Conservation (phyloP, 2,113 vertebrate species). For the Bolborhynchus lineola region DNA sequence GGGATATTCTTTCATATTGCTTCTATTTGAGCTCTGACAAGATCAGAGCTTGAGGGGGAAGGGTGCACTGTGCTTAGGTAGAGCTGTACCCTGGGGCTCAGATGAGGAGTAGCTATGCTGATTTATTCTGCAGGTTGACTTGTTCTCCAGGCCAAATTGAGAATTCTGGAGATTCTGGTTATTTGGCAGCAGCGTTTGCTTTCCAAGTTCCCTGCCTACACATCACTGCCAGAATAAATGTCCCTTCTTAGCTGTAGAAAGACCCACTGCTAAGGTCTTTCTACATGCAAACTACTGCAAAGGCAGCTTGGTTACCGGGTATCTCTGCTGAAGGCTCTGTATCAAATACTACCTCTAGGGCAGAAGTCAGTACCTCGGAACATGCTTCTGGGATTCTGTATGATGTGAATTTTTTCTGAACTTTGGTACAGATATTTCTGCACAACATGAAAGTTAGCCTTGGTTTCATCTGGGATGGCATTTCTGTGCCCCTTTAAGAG, state of each 20-base stretch:
- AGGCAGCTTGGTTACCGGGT: neutral
- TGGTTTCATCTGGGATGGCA: neutral
- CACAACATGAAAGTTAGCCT: neutral
- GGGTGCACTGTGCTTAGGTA: neutral
- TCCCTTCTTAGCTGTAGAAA: neutral
- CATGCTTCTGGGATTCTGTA: neutral
- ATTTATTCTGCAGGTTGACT: conserved; percentile 19
- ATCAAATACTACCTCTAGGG: neutral
- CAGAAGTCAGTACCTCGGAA: neutral
- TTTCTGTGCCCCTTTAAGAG: neutral
- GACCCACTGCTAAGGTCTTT: neutral
- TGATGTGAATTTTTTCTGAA: neutral
- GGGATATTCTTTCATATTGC: conserved; percentile 10
- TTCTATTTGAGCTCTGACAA: neutral
- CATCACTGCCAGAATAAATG: neutral
- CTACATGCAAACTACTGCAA: neutral
- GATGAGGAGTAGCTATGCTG: neutral
- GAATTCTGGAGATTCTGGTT: neutral
- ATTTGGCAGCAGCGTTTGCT: neutral
- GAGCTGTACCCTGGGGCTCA: neutral
- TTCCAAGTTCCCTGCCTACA: neutral
- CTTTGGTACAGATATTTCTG: neutral
- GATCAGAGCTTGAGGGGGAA: neutral
- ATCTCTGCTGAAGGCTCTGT: neutral
- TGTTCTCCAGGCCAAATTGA: neutral